phyloP scores from a whole-genome alignment of 2,888 invertebrate species.

The Hedychridium roseum region DNA sequence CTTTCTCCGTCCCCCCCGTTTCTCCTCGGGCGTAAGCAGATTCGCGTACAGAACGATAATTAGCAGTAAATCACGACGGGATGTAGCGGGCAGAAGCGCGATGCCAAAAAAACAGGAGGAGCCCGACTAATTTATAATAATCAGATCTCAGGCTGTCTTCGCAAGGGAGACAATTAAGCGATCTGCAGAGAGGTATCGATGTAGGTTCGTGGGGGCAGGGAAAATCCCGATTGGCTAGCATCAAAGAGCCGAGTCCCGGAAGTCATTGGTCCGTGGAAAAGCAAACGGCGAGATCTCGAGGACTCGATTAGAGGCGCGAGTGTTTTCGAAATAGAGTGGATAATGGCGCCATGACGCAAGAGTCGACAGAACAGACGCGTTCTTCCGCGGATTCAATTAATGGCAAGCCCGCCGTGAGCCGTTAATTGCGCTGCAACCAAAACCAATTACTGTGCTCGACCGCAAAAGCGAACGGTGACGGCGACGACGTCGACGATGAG shows the following conservation, averaged over 20 bases:
- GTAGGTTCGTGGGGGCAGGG: neutral
- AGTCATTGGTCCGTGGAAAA: too few relatives aligned
- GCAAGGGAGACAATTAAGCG: conserved; percentile 8
- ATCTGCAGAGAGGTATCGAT: neutral
- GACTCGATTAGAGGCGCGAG: too few relatives aligned
- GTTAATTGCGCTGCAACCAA: conserved; percentile 17
- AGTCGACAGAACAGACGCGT: too few relatives aligned
- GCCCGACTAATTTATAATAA: conserved; percentile 36
- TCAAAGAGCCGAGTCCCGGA: too few relatives aligned
- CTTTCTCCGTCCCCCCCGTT: too few relatives aligned
- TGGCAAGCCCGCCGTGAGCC: too few relatives aligned
- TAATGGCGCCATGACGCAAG: too few relatives aligned
- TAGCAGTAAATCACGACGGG: conserved; percentile 41
- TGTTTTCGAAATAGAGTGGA: too few relatives aligned
- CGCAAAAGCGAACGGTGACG: too few relatives aligned
- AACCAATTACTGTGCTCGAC: conserved; percentile 15
- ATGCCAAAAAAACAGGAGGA: conserved; percentile 30
- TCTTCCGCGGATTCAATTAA: neutral
- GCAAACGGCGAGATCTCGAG: too few relatives aligned
- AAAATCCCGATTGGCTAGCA: too few relatives aligned
- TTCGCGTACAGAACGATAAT: conserved; percentile 38
- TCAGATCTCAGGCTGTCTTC: conserved; percentile 16
- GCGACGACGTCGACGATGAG: neutral
- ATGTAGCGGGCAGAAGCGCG: conserved; percentile 21
- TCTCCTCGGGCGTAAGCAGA: conserved; percentile 33